A percentile compares a stretch with the other conserved stretches of the same genome.
These are phyloP conservation scores for Spisula subtruncata DNA, from an alignment of 2,888 invertebrate genomes.

Conservation along the genomic window DNA sequence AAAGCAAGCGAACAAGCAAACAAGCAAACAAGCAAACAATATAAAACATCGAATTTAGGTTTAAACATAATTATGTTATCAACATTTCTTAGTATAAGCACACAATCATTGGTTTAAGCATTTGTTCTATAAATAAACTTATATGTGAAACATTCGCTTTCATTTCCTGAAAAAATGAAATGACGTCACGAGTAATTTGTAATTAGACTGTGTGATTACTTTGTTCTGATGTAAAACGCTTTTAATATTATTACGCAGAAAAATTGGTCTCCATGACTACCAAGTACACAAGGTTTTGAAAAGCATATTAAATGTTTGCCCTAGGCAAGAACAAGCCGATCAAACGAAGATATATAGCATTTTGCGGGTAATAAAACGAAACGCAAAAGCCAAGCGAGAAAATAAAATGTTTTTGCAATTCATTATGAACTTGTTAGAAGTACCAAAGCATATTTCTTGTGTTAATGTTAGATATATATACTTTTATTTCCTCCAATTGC, in stretches of 20 bases:
- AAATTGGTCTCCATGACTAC: background rate
- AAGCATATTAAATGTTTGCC: constrained; percentile 14
- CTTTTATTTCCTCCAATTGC: too few species aligned
- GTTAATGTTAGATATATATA: background rate
- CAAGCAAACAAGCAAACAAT: too few species aligned
- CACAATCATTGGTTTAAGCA: too few species aligned
- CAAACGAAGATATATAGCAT: constrained; percentile 9
- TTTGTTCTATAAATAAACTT: too few species aligned
- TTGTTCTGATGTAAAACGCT: background rate
- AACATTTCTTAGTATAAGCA: too few species aligned
- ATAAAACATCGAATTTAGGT: too few species aligned
- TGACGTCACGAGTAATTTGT: background rate
- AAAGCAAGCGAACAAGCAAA: too few species aligned
- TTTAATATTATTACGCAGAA: background rate
- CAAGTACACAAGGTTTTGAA: background rate
- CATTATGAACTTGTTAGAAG: background rate
- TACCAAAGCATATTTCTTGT: background rate
- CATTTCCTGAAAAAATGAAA: too few species aligned
- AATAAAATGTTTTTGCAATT: background rate
- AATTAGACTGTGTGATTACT: background rate
- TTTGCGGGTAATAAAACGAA: constrained; percentile 10
- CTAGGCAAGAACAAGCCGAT: constrained; percentile 9
- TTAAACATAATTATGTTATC: too few species aligned
- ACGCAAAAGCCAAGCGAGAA: background rate
- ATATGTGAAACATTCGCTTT: too few species aligned